These are phyloP conservation scores for Heliothis peltigera DNA, from an alignment of 2,888 invertebrate species.

Conservation along the genomic window DNA sequence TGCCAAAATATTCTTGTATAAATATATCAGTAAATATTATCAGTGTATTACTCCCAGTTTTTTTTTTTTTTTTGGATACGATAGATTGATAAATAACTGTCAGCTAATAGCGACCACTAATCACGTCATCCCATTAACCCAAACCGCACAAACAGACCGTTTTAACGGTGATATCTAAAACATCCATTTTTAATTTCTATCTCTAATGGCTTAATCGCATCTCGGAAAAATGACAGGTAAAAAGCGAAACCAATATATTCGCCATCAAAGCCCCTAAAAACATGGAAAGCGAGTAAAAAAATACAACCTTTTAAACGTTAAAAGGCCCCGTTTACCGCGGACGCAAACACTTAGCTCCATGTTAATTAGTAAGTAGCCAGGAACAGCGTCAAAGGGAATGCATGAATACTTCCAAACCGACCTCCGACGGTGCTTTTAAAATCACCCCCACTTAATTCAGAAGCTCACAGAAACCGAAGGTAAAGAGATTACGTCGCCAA, in stretches of 20 bases:
- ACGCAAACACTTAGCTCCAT: slow-evolving; percentile 89
- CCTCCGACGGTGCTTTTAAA: slow-evolving; percentile 87
- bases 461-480: slow-evolving; percentile 85
- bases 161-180: slow-evolving; percentile 51
- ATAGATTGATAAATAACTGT: slow-evolving; percentile 26
- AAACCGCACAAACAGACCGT: slow-evolving; percentile 34
- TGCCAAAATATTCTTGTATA: neutral
- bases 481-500: slow-evolving; percentile 87
- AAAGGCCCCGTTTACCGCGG: slow-evolving; percentile 89
- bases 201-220: slow-evolving; percentile 79
- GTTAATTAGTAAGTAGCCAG: slow-evolving; percentile 89
- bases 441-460: slow-evolving; percentile 84
- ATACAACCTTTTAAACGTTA: slow-evolving; percentile 87
- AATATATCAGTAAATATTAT: neutral
- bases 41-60: slow-evolving; percentile 1
- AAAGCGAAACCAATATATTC: slow-evolving; percentile 84
- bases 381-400: slow-evolving; percentile 89
- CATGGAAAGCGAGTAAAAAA: slow-evolving; percentile 79
- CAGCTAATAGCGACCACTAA: slow-evolving; percentile 14
- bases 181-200: slow-evolving; percentile 65
- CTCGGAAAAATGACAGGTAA: slow-evolving; percentile 80
- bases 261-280: slow-evolving; percentile 86
- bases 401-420: slow-evolving; percentile 88
- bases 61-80: no score
- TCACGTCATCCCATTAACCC: slow-evolving; percentile 11